Base-by-base conservation (phyloP, 1,140 invertebrate species). In the Tetragonula clypearis region DNA sequence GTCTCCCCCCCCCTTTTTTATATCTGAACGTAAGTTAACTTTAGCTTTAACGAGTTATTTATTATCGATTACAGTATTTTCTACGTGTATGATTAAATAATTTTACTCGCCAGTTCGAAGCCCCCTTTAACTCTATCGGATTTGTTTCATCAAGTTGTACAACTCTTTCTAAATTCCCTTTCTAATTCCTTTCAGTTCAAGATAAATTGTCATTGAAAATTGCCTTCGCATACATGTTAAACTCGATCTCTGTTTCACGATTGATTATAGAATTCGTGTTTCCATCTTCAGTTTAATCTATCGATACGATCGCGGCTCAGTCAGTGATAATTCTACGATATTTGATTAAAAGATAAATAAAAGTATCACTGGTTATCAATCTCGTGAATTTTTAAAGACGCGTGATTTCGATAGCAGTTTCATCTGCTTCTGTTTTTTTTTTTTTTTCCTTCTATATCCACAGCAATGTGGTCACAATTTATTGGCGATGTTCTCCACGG, bases 401-500 rank as follows among this genome's bases (percentile, higher is more conserved):
- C 19, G 41, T 35, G 19, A 23, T 58, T 21, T 17, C 30, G 53
- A n/a, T 9, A 53, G 30, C 15, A 17, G 21, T 49, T 71, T 68
- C 73, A 41, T 77, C 35, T 14, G 2, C 55, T 58, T 35, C 11
- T 2, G 5, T 53, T 8, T 12, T 26, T 56, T 8, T 12, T 26
- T 56, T 55, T 11, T 26, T 30, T 30, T 30, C 1, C 1, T 30
- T 30, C 19, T 21, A 56, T 60, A 71, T 35, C 0, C 14, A 8
- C 21, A 55, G 1, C 11, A 26, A 41, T n/a, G 55, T n/a, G 55
- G 8, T 85, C 68, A 86, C 12, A 89, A 74, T 76, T 92, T 92
- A 9, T 87, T 85, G 66, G 90, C 90, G 17, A 93, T 93, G 21
- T 82, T 90, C 49, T 93, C 91, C 60, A 93, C 86, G 19, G 91